Conservation (phyloP, 1,140 invertebrate species). For the Eufriesea mexicana region DNA sequence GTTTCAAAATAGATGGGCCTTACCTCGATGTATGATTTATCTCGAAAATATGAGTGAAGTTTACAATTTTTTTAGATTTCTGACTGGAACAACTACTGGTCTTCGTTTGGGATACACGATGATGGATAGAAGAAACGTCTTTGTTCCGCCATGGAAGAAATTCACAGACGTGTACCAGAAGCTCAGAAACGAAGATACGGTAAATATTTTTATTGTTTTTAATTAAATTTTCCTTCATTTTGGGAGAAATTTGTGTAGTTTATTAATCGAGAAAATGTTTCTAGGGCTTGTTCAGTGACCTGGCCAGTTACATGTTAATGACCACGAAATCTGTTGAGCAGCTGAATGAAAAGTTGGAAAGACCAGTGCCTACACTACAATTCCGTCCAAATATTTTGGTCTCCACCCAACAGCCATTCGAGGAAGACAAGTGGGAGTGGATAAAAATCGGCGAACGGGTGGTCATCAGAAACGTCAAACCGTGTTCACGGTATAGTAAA, state of each 20-base stretch:
- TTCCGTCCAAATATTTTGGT: conserved; percentile 83
- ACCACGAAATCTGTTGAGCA: conserved; percentile 77
- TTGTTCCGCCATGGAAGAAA: conserved; percentile 63
- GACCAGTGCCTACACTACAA: conserved; percentile 72
- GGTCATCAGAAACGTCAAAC: conserved; percentile 77
- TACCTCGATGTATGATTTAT: no score
- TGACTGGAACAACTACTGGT: conserved; percentile 69
- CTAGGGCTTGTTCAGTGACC: conserved; percentile 80
- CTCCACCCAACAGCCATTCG: conserved; percentile 75
- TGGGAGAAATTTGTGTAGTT: neutral
- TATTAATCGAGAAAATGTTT: neutral
- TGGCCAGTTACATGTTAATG: conserved; percentile 80
- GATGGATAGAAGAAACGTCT: conserved; percentile 51
- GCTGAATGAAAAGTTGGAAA: conserved; percentile 75
- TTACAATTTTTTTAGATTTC: conserved; percentile 63
- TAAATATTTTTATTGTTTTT: conserved; percentile 27
- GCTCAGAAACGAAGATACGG: conserved; percentile 71
- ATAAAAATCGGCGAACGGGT: conserved; percentile 78
- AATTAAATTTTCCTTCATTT: neutral
- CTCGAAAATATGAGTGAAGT: neutral
- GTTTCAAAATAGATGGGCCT: no score
- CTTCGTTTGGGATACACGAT: conserved; percentile 66
- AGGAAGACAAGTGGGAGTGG: conserved; percentile 83
- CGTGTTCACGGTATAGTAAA: conserved; percentile 75
- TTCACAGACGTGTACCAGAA: conserved; percentile 66